Percentiles rank a stretch among this genome's conserved stretches.
These are phyloP conservation scores for Halcyon smyrnensis DNA, from an alignment of 2,797 vertebrate species.

Conservation along the genomic window DNA sequence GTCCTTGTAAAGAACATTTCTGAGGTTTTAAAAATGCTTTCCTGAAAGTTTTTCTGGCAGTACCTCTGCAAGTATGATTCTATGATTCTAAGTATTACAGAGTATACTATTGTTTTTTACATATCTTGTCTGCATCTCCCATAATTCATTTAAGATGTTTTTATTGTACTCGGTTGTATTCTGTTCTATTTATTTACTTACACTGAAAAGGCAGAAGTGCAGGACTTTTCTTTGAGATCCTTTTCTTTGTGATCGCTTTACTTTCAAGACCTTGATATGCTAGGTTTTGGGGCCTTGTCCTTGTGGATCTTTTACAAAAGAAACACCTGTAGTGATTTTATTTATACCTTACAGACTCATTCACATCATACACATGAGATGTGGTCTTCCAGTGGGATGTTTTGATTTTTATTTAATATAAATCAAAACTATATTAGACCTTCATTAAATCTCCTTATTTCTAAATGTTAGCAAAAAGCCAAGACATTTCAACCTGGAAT, in stretches of 20 bases:
- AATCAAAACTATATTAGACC: background rate
- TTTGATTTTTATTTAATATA: background rate
- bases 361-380: background rate
- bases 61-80: background rate
- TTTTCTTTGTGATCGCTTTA: background rate
- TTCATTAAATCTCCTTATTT: background rate
- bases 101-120: background rate
- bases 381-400: background rate
- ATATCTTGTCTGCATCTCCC: background rate
- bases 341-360: background rate
- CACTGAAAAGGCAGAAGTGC: background rate
- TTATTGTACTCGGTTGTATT: background rate
- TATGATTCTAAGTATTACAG: background rate
- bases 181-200: background rate
- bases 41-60: background rate
- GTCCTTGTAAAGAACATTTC: background rate
- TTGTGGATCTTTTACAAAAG: background rate
- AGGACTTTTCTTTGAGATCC: background rate
- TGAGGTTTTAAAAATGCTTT: background rate
- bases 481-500: background rate
- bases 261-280: background rate
- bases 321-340: background rate
- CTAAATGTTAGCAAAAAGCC: background rate
- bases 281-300: background rate
- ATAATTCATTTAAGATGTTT: background rate